Evolutionary conservation across 2,113 vertebrate genomes (phyloP).

Genomic region (Sus scrofa): DNA sequence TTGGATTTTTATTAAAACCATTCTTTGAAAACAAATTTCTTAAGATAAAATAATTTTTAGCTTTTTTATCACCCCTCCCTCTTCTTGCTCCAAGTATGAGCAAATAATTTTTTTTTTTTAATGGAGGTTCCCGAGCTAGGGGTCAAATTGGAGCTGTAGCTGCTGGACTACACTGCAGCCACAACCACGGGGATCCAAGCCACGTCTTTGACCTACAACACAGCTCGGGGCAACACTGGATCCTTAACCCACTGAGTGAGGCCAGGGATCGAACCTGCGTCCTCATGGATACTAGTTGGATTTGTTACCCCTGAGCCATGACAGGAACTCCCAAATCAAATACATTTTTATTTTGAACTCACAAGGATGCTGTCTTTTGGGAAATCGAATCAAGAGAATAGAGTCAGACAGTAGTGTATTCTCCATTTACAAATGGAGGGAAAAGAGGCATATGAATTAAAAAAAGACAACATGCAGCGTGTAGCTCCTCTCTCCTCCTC

Average conservation of each 20-base stretch:
- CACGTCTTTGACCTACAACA: too few relatives aligned
- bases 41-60: neutral
- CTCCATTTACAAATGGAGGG: neutral
- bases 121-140: too few relatives aligned
- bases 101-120: too few relatives aligned
- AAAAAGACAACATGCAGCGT: neutral
- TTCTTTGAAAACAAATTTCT: neutral
- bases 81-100: neutral
- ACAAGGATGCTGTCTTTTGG: neutral
- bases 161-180: too few relatives aligned
- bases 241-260: too few relatives aligned
- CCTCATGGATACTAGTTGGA: too few relatives aligned
- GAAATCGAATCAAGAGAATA: neutral
- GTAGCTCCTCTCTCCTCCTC: neutral
- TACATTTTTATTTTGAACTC: neutral
- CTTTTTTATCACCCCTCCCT: accelerated
- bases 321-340: too few relatives aligned
- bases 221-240: too few relatives aligned
- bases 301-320: too few relatives aligned
- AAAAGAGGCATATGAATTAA: neutral
- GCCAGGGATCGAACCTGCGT: too few relatives aligned
- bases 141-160: too few relatives aligned
- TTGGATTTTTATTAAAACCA: conserved; percentile 43
- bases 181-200: too few relatives aligned
- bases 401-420: neutral